A percentile compares a stretch with the other conserved stretches of the same genome.
Conservation (phyloP, 1,140 invertebrate genomes). For the Anastrepha obliqua region DNA sequence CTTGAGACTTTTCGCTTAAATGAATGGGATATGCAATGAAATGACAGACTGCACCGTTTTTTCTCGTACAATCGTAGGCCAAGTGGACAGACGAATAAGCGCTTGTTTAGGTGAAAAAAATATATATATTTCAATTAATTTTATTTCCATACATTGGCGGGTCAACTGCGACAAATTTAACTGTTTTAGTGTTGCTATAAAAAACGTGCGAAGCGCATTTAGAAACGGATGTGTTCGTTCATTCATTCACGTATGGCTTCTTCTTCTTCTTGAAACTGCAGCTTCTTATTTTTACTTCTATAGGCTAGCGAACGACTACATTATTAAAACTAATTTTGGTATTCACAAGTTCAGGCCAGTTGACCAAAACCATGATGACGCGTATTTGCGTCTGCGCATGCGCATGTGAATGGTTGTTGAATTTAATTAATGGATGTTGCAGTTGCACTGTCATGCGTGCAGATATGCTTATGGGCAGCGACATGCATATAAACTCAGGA, state of each 20-base stretch:
- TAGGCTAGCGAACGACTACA: background rate
- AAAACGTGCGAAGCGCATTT: conserved; percentile 45
- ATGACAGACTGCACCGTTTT: background rate
- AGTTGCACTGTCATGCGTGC: background rate
- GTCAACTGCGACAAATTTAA: background rate
- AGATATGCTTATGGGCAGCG: background rate
- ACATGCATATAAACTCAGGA: background rate
- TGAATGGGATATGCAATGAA: background rate
- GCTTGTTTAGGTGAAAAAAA: too few species aligned
- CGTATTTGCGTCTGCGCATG: background rate
- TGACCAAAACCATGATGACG: background rate
- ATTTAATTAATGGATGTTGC: background rate
- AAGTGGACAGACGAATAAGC: too few species aligned
- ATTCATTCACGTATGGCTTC: background rate
- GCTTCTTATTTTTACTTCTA: background rate
- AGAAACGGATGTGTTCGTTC: background rate
- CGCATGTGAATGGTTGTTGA: background rate
- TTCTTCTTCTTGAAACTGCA: background rate
- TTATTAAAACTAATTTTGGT: conserved; percentile 31
- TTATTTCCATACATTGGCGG: too few species aligned
- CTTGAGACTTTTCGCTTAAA: background rate
- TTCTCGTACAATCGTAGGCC: too few species aligned
- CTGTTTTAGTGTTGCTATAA: background rate
- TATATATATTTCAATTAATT: too few species aligned
- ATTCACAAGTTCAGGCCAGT: conserved; percentile 15